Base-by-base conservation (phyloP, 2,888 invertebrate species). In the Drosophila meridionalis region DNA sequence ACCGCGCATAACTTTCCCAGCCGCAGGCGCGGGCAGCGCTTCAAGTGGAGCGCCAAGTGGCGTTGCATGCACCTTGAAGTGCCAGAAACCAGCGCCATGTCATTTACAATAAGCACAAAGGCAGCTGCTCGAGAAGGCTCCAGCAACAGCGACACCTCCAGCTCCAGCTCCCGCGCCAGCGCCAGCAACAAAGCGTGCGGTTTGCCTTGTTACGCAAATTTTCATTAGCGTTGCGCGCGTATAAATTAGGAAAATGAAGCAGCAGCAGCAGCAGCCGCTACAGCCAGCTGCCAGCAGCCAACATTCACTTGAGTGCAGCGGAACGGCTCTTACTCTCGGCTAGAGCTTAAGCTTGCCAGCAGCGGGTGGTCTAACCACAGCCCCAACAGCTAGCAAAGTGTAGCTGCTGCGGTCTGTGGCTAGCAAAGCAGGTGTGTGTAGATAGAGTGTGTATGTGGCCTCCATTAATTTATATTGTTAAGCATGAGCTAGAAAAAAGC, bases 241-340 rank as follows among this genome's bases (percentile, higher is more conserved):
- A 87, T 87, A 90, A 87, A 87, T 87, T 87, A 90, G 90, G 81
- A 87, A 87, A 87, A 87, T 88, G 90, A 87, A 87, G 87, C 82
- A 89, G 87, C 87, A 68, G 43, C 74, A 70, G 43, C 71, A 61
- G 61, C 57, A 11, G 40, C 38, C 30, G 38, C 28, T 3, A 11
- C 47, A 12, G 45, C 9, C 43, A 20, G 20, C 79, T 89, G 84
- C 84, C 76, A 32, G 20, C 36, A 53, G 36, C 45, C 45, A 42
- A 20, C 42, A 47, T n/a, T n/a, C 90, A 81, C 86, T 88, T 90
- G 90, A 87, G 90, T 76, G 83, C 77, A 79, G 63, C 73, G 69
- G 65, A 70, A 70, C 65, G 65, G 42, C 57, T 52, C 64, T 58
- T 36, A 34, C 36, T 52, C 52, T 69, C 28, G 7, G 40, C 52